Percentiles rank a stretch among this genome's conserved stretches.
These are phyloP conservation scores for Philotrypesis tridentata DNA, from an alignment of 1,140 invertebrate genomes.

Conservation along the genomic window DNA sequence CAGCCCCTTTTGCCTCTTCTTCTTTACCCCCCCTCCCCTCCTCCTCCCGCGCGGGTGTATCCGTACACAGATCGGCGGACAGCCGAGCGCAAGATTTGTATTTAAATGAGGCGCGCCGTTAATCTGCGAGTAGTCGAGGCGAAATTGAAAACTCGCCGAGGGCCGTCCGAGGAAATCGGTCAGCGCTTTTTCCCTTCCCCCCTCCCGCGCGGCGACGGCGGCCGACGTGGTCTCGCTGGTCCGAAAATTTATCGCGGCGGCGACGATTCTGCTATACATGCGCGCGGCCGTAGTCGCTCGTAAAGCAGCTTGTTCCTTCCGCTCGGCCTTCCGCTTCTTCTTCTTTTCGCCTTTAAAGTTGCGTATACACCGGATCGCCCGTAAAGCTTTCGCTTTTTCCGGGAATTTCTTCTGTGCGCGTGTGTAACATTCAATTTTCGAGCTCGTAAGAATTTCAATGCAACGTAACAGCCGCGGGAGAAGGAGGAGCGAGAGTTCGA, in stretches of 20 bases:
- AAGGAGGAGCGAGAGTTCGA: too few relatives aligned
- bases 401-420: background rate
- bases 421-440: background rate
- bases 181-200: conserved; percentile 46
- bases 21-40: conserved; percentile 54
- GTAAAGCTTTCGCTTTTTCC: conserved; percentile 12
- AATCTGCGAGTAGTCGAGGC: conserved; percentile 64
- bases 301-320: conserved; percentile 25
- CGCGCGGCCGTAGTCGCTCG: background rate
- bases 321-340: too few relatives aligned
- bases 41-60: too few relatives aligned
- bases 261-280: background rate
- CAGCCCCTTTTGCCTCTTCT: conserved; percentile 58
- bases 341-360: too few relatives aligned
- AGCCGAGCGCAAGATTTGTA: conserved; percentile 74
- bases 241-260: conserved; percentile 33
- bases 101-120: conserved; percentile 74
- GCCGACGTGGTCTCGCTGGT: too few relatives aligned
- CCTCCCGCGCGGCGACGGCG: too few relatives aligned
- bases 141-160: conserved; percentile 44
- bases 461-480: too few relatives aligned
- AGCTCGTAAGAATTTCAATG: background rate
- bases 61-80: conserved; percentile 69
- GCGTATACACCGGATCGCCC: too few relatives aligned
- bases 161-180: conserved; percentile 36